Base-by-base conservation (phyloP, 1,140 invertebrate species). In the Lordiphosa collinella region DNA sequence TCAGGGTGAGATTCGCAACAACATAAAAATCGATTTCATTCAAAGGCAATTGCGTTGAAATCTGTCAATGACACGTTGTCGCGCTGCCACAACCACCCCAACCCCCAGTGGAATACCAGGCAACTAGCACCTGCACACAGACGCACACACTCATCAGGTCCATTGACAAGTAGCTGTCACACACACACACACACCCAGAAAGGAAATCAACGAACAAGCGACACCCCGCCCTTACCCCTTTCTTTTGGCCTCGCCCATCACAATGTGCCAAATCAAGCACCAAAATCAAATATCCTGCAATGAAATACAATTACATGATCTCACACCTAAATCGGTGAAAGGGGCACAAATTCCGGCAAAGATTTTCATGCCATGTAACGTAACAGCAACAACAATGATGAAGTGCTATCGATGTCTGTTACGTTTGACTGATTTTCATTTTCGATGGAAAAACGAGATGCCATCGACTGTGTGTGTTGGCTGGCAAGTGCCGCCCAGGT, bases 111-210 rank as follows among this genome's bases (percentile, higher is more conserved):
- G 46, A 32, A 48, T 34, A 48, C 46, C 12, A 48, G 46, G 29
- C 9, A 48, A 52, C 47, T 59, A 47, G 62, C 64, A 67, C 62
- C 62, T 67, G 64, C 48, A 50, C 37, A 43, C 51, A 18, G 11
- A 32, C 51, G 34, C 40, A 25, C 25, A 37, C 55, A 79, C 68
- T 79, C 75, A 79, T 79, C 75, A 82, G 37, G 52, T 55, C 78
- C 68, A 78, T 84, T 84, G 78, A 84, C 78, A 84, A 84, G 78
- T 84, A 70, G 72, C 72, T 84, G 78, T 84, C 78, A 84, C 68
- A 75, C 67, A 54, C 35, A n/a, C n/a, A n/a, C n/a, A n/a, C n/a
- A n/a, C n/a, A n/a, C 22, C 41, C 18, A 46, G 62, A 58, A 58
- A 14, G 41, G 55, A 56, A 34, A 53, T 25, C 22, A 25, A 32